These are phyloP conservation scores for Talpa occidentalis DNA, from an alignment of 2,113 vertebrate species.

Conservation along the genomic window DNA sequence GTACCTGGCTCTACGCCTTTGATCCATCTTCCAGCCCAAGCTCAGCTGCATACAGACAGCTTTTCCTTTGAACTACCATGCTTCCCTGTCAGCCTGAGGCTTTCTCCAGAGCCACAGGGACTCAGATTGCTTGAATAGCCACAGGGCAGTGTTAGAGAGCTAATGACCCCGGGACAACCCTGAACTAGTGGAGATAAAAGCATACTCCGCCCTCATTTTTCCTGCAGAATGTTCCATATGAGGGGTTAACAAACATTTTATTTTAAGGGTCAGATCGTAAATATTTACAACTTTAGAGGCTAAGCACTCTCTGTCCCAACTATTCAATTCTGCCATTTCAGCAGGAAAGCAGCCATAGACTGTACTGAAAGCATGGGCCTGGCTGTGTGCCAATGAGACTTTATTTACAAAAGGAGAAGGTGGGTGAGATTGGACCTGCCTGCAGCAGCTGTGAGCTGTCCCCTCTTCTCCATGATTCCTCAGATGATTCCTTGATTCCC, in stretches of 20 bases:
- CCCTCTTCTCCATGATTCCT: accelerated
- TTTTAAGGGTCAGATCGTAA: background rate
- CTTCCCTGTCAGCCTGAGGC: background rate
- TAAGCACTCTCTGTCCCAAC: background rate
- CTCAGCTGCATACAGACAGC: accelerated
- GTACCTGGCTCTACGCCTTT: too few species aligned
- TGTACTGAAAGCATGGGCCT: background rate
- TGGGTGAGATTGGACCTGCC: background rate
- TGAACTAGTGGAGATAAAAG: background rate
- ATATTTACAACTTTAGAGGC: background rate
- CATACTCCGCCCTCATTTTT: background rate
- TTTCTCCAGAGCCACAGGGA: background rate
- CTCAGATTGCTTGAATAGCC: background rate
- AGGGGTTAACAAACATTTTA: background rate
- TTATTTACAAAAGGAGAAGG: background rate
- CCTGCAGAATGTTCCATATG: background rate
- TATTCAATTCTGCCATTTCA: background rate
- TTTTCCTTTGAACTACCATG: background rate
- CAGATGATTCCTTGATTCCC: background rate
- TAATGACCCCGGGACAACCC: background rate
- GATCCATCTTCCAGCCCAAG: background rate
- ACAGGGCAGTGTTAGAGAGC: background rate
- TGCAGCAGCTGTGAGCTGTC: background rate
- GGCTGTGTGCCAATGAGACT: background rate
- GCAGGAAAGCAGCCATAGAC: background rate